Conservation (phyloP, 2,113 vertebrate genomes). For the Trogon melanurus region DNA sequence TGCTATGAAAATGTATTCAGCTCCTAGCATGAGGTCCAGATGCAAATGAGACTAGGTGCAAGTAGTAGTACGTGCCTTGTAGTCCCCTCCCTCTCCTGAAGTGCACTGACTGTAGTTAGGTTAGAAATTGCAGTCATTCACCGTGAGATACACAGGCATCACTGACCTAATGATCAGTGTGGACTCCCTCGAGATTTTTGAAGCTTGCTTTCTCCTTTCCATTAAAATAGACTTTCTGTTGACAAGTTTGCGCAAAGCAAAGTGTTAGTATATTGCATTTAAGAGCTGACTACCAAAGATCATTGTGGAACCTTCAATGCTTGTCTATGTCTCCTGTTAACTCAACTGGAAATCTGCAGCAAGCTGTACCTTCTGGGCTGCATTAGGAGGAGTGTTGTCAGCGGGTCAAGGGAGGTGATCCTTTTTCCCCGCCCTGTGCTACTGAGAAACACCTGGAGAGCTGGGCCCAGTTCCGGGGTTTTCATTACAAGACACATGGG, state of each 20-base stretch:
- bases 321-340: background rate
- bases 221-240: background rate
- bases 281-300: background rate
- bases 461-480: background rate
- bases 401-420: background rate
- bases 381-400: background rate
- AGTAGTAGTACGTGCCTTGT: background rate
- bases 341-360: background rate
- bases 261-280: background rate
- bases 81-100: rapidly evolving
- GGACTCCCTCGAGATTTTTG: background rate
- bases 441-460: background rate
- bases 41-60: background rate
- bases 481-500: rapidly evolving
- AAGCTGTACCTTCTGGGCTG: background rate
- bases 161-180: background rate
- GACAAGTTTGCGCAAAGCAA: background rate
- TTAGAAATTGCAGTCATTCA: background rate
- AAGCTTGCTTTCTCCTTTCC: background rate
- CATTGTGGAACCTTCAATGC: background rate
- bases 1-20: background rate
- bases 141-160: background rate
- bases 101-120: background rate
- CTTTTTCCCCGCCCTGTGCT: background rate
- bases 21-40: rapidly evolving